These are phyloP conservation scores for Pseudobourletiella spinata DNA, from an alignment of 1,140 invertebrate species.

Conservation along the genomic window DNA sequence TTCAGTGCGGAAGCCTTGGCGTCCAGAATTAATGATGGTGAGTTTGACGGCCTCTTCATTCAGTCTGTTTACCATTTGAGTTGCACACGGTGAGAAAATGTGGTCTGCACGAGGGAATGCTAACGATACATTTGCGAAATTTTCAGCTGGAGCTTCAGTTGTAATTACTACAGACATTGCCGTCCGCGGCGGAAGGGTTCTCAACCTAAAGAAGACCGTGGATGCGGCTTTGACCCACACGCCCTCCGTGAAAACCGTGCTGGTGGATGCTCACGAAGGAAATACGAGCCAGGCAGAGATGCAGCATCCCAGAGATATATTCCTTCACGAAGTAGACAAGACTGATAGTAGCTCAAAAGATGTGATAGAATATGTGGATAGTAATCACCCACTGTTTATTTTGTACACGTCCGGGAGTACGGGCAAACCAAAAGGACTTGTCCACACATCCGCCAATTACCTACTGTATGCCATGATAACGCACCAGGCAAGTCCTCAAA, in stretches of 20 bases:
- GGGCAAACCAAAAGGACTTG: slow-evolving; percentile 48
- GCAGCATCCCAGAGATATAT: slow-evolving; percentile 38
- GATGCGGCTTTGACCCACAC: slow-evolving; percentile 45
- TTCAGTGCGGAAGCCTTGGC: slow-evolving; percentile 51
- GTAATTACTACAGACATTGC: slow-evolving; percentile 48
- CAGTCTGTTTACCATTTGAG: no score
- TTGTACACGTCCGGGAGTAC: slow-evolving; percentile 52
- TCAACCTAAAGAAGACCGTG: slow-evolving; percentile 47
- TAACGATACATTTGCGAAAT: no score
- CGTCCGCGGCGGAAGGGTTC: slow-evolving; percentile 44
- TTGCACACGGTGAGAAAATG: no score
- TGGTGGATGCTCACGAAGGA: slow-evolving; percentile 44
- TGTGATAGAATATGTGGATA: slow-evolving; percentile 42
- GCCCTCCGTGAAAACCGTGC: slow-evolving; percentile 43
- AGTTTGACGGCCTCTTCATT: no score
- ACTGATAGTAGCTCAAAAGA: slow-evolving; percentile 38
- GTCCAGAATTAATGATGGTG: slow-evolving; percentile 47
- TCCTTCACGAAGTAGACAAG: slow-evolving; percentile 35
- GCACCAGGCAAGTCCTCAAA: slow-evolving; percentile 44
- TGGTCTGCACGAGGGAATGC: no score
- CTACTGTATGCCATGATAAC: slow-evolving; percentile 47
- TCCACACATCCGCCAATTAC: slow-evolving; percentile 49
- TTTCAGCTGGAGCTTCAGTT: slow-evolving; percentile 42
- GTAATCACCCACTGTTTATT: slow-evolving; percentile 50
- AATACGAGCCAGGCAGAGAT: slow-evolving; percentile 34